Base-by-base conservation (phyloP, 2,888 invertebrate genomes). In the Campopleginae sp. region DNA sequence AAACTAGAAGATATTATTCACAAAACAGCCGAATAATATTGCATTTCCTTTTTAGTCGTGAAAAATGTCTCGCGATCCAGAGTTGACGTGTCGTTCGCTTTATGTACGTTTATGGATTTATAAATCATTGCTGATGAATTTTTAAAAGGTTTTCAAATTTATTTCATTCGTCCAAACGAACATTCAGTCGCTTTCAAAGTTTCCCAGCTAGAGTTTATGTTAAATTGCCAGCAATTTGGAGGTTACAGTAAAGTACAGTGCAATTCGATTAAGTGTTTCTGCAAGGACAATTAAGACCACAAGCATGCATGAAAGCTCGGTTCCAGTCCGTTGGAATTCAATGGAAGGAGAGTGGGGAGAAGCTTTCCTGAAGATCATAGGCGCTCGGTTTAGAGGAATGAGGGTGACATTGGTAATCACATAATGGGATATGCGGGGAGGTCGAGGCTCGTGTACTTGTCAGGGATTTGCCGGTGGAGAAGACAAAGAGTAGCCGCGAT, bases 361-460 rank as follows among this genome's bases (percentile, higher is more conserved):
- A 23, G 61, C 72, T 27, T 38, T 74, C 48, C 33, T 8, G 70
- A 33, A 77, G 76, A 23, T 42, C 51, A 75, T 66, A 76, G 65
- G 31, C 58, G 33, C 44, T 0, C 27, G 17, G 27, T 58, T 44
- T 61, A 12, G 12, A 46, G 71, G 66, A 33, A 42, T 42, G 42
- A 61, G 61, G 38, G 61, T 80, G 61, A 82, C 79, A 82, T 85
- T 82, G 84, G 81, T 85, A 84, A 82, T 85, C 87, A 80, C 81
- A 74, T 80, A 86, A 80, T 85, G 85, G 85, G 85, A 48, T 80
- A 82, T 77, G 51, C 72, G 80, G 46, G 54, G 58, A 84, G 81
- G 74, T 78, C 72, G 84, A 82, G 76, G 77, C 54, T 80, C 82
- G 70, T 85, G 80, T 80, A 80, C 82, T 79, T 84, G 74, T 84